Conservation (phyloP, 2,797 vertebrate species). For the Hybognathus amarus region DNA sequence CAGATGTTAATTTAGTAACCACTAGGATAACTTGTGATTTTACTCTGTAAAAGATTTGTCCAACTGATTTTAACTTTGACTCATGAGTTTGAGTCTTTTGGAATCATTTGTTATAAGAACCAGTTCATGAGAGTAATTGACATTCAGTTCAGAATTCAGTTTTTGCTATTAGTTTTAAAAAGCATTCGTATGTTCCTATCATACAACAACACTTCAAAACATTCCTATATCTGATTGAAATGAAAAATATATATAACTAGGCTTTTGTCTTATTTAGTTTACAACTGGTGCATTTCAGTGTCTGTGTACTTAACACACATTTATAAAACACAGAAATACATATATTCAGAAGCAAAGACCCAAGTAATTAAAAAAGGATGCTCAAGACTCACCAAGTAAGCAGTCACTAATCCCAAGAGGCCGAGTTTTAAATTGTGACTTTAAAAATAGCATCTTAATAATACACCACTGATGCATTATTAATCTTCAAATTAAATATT, state of each 20-base stretch:
- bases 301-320: neutral
- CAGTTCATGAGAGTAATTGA: neutral
- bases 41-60: neutral
- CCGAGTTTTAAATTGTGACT: slow-evolving; percentile 72
- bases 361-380: neutral
- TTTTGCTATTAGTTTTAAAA: neutral
- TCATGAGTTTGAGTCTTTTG: neutral
- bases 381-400: slow-evolving; percentile 14
- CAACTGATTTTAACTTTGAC: neutral
- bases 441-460: slow-evolving; percentile 79
- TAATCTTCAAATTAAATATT: slow-evolving; percentile 80
- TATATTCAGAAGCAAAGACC: slow-evolving; percentile 6
- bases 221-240: neutral
- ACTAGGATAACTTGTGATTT: neutral
- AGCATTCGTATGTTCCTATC: neutral
- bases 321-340: neutral
- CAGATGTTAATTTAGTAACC: neutral
- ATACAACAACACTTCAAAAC: slow-evolving; percentile 4
- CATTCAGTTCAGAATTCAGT: neutral
- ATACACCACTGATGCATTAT: slow-evolving; percentile 78
- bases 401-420: slow-evolving; percentile 67
- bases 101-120: neutral
- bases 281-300: neutral
- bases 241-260: neutral
- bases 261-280: neutral